Conservation (phyloP, 2,888 invertebrate species). For the Spatulosminthurus flaviceps region DNA sequence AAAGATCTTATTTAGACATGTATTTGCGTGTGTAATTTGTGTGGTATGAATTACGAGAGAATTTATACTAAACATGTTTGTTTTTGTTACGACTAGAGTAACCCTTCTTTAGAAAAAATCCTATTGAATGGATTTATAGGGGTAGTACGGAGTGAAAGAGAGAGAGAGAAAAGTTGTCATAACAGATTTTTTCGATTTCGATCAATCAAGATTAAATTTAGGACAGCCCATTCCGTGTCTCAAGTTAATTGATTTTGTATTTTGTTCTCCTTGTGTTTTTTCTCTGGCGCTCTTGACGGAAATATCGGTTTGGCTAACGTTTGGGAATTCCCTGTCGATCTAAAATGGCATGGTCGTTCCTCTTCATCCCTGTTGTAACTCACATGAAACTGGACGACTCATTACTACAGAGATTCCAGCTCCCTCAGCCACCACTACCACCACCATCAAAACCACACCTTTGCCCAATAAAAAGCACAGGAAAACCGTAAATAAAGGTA, state of each 20-base stretch:
- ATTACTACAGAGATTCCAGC: constrained; percentile 79
- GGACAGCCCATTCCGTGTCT: constrained; percentile 61
- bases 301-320: not conserved
- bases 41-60: too few species aligned
- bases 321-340: constrained; percentile 38
- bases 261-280: constrained; percentile 47
- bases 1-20: too few species aligned
- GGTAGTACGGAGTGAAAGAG: too few species aligned
- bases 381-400: not conserved
- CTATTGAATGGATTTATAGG: not conserved
- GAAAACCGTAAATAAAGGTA: constrained; percentile 41
- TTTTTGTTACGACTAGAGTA: too few species aligned
- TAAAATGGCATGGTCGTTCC: not conserved
- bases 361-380: constrained; percentile 10
- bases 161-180: constrained; percentile 57
- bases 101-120: too few species aligned
- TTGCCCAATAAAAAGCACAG: constrained; percentile 49
- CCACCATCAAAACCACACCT: constrained; percentile 51
- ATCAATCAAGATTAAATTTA: constrained; percentile 63
- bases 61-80: too few species aligned
- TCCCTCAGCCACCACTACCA: constrained; percentile 76
- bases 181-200: constrained; percentile 63
- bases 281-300: constrained; percentile 38
- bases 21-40: too few species aligned
- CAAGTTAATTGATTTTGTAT: constrained; percentile 63